Base-by-base conservation (phyloP, 2,113 vertebrate genomes). In the Corythornis madagascariensis region DNA sequence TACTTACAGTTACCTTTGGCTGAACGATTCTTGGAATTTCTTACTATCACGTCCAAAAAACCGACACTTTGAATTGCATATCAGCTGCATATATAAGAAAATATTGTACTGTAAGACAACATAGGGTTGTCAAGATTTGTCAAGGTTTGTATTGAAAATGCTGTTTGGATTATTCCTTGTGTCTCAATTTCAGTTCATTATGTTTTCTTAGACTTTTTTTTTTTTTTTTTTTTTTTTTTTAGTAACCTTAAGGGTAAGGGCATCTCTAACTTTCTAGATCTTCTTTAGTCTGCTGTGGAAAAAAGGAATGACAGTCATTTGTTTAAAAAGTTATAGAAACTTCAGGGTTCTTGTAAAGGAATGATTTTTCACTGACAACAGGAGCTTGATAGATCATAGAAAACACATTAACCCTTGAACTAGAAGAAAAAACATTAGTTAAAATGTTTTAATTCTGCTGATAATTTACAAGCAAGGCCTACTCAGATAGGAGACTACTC, bases 1-100 rank as follows among this genome's bases (percentile, higher is more conserved):
- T 96, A 78, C 83, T 92, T 86, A 50, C 60, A 94, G 91, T 96
- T 93, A 95, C 92, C 92, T 95, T 91, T 96, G 96, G 92, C 92
- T 93, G 92, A 96, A 94, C 43, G 83, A 92, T 78, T 96, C 66
- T 76, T 94, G 94, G 94, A 96, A 95, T 94, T 95, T 94, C 43
- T 95, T 92, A 45, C 60, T 93, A 53, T 94, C 79, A 64, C 48
- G 69, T 96, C 96, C 91, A 95, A 96, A 94, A 93, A 96, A 82
- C 91, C 88, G 94, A 96, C 94, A 96, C 76, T 67, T 4, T 85
- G 83, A 94, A 92, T 96, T 95, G 83, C 57, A 22, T 73, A 89
- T 95, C 91, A 87, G 73, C 55, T 82, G 29, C 70, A 82, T 56
- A 40, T 71, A 70, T 63, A 88, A 70, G 82, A 82, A 88, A 93